A percentile compares a stretch with the other conserved stretches of the same genome.
phyloP scores from a whole-genome alignment of 2,113 vertebrate genomes.

The Rhipidura dahli region DNA sequence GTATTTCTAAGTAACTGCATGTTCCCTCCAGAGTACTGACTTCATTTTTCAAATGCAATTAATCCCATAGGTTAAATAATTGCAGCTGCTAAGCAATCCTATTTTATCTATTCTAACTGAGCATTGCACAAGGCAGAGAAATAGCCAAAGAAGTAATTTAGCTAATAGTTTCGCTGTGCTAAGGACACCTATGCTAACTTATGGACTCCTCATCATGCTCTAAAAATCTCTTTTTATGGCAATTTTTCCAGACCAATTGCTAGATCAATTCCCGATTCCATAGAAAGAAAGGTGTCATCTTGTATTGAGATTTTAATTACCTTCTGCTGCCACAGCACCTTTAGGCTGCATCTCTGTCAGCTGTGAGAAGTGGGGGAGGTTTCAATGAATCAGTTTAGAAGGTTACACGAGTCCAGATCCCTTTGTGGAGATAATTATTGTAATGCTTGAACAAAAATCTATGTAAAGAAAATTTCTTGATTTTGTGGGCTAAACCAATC shows the following conservation, averaged over 20 bases:
- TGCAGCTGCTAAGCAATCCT: not conserved
- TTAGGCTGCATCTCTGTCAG: not conserved
- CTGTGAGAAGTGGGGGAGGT: not conserved
- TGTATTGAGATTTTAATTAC: not conserved
- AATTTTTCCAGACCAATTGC: not conserved
- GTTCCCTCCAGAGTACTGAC: not conserved
- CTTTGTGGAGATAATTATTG: not conserved
- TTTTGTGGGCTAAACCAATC: not conserved
- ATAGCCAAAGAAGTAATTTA: not conserved
- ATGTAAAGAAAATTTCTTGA: not conserved
- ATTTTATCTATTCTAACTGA: not conserved
- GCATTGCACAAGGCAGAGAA: not conserved
- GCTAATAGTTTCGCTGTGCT: not conserved
- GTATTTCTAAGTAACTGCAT: not conserved
- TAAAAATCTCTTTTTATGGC: not conserved
- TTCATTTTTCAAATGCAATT: not conserved
- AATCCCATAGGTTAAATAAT: not conserved
- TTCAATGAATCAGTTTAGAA: not conserved
- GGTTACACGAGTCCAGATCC: not conserved
- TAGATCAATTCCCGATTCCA: not conserved
- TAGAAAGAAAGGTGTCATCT: not conserved
- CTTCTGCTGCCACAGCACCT: rapidly evolving
- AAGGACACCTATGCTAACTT: not conserved
- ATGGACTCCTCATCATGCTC: not conserved
- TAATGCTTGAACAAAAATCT: not conserved